These are phyloP conservation scores for Casuarius casuarius DNA, from an alignment of 2,113 vertebrate species.

Conservation along the genomic window DNA sequence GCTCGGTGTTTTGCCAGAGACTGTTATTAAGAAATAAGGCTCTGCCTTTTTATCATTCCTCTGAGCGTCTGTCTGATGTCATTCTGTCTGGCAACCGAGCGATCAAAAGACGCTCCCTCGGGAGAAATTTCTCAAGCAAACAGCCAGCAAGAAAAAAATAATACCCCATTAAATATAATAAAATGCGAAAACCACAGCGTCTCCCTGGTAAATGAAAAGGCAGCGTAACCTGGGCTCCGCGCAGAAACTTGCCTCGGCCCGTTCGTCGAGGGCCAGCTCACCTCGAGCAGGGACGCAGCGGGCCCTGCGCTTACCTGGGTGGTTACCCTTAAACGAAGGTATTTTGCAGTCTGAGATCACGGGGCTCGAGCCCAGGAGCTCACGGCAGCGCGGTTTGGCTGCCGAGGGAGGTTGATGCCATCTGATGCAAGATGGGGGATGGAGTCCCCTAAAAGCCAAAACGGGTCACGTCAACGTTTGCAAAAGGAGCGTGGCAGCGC, in stretches of 20 bases:
- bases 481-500: not conserved
- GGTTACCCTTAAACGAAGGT: not conserved
- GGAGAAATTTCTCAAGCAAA: slow-evolving; percentile 66
- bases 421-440: not conserved
- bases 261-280: accelerated
- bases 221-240: accelerated
- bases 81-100: slow-evolving; percentile 47
- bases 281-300: not conserved
- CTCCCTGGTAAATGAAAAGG: not conserved
- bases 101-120: slow-evolving; percentile 14
- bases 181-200: not conserved
- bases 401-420: accelerated
- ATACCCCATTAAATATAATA: slow-evolving; percentile 56
- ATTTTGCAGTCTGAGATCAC: not conserved
- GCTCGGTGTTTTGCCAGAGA: slow-evolving; percentile 11
- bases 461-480: accelerated
- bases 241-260: not conserved
- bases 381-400: not conserved
- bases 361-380: not conserved
- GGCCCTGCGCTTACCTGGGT: not conserved
- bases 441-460: not conserved
- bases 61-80: slow-evolving; percentile 57
- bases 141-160: slow-evolving; percentile 35
- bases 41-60: slow-evolving; percentile 55
- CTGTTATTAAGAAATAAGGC: slow-evolving; percentile 44